Evolutionary conservation across 1,140 invertebrate species (phyloP).

Genomic region (Helicoverpa zea): DNA sequence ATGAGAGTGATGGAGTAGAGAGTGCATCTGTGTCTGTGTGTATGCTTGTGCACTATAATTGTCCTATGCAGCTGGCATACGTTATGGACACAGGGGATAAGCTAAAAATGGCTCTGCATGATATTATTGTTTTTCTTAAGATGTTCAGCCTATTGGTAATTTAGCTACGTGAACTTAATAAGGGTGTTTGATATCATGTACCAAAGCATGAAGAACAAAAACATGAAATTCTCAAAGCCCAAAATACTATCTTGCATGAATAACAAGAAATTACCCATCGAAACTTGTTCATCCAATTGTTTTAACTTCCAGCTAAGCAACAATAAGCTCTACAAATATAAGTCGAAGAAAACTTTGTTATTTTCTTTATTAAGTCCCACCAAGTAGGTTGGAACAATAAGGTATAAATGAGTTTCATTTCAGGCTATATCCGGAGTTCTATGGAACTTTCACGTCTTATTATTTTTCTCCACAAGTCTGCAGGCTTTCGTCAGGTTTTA

Average conservation of each 20-base stretch:
- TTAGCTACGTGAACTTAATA: not conserved
- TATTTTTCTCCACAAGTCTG: too few species aligned
- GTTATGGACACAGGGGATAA: too few species aligned
- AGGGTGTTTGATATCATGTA: not conserved
- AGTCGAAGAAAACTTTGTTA: not conserved
- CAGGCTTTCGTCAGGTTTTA: too few species aligned
- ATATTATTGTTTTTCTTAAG: not conserved
- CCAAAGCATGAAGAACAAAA: not conserved
- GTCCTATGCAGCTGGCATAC: too few species aligned
- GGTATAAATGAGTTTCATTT: not conserved
- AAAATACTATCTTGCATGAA: slow-evolving; percentile 5
- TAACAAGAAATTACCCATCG: not conserved
- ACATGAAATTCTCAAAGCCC: not conserved
- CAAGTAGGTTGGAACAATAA: slow-evolving; percentile 8
- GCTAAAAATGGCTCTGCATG: too few species aligned
- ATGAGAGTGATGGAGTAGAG: too few species aligned
- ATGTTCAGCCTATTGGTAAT: not conserved
- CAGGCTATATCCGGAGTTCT: not conserved
- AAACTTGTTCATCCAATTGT: slow-evolving; percentile 2
- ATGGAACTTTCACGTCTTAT: too few species aligned
- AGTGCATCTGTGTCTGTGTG: too few species aligned
- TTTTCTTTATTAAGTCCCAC: not conserved
- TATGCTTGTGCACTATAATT: too few species aligned
- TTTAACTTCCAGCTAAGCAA: not conserved
- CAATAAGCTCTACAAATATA: slow-evolving; percentile 13